A percentile compares a stretch with the other conserved stretches of the same genome.
Evolutionary conservation across 1,140 invertebrate genomes (phyloP).

Genomic region (Drosophila orena): DNA sequence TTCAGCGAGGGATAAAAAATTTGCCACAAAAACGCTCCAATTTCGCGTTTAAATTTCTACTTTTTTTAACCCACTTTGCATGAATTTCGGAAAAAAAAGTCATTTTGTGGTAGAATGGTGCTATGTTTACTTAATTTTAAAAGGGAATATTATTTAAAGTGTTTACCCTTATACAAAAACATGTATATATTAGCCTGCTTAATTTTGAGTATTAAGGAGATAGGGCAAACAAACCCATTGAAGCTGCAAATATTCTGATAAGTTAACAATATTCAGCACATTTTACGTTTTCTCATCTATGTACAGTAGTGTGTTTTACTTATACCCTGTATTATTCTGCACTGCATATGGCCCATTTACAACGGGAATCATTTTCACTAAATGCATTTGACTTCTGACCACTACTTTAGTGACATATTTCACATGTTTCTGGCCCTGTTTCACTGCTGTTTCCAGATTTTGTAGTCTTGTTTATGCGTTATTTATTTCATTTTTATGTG

Average conservation of each 20-base stretch:
- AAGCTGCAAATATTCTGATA: neutral
- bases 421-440: constrained; percentile 17
- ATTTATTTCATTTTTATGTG: constrained; percentile 38
- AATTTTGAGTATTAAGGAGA: neutral
- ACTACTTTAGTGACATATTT: constrained; percentile 31
- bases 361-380: constrained; percentile 12
- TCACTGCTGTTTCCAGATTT: constrained; percentile 9
- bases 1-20: constrained; percentile 10
- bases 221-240: neutral
- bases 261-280: neutral
- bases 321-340: neutral
- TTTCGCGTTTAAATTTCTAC: constrained; percentile 5
- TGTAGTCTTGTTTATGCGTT: constrained; percentile 14
- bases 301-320: neutral
- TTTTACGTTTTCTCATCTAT: no score
- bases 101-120: neutral
- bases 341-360: constrained; percentile 9
- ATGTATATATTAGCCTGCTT: neutral
- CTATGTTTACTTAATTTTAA: neutral
- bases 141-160: neutral
- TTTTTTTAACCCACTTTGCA: neutral
- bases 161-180: neutral
- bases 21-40: constrained; percentile 1
- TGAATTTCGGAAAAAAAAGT: neutral
- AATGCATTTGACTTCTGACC: constrained; percentile 9